These are phyloP conservation scores for Arnoldichthys spilopterus DNA, from an alignment of 2,797 vertebrate genomes.

Conservation along the genomic window DNA sequence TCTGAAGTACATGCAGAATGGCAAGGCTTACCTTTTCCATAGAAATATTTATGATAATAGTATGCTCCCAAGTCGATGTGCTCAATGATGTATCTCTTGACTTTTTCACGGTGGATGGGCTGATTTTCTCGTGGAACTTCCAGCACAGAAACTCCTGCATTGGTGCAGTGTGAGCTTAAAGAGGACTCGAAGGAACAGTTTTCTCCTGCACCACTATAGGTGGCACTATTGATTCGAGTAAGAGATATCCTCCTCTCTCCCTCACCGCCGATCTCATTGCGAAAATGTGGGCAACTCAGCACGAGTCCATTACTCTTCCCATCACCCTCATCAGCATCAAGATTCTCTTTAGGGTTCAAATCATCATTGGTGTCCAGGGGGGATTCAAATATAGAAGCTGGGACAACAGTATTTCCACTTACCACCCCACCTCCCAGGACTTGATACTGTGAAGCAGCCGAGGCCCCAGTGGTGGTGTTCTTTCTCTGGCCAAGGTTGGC, in stretches of 20 bases:
- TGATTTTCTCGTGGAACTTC: conserved; percentile 96
- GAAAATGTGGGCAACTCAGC: conserved; percentile 90
- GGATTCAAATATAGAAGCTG: conserved; percentile 82
- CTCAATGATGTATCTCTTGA: conserved; percentile 97
- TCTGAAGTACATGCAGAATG: not conserved
- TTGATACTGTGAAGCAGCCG: conserved; percentile 87
- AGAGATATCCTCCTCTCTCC: conserved; percentile 92
- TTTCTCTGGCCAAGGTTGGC: conserved; percentile 88
- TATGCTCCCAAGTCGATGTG: conserved; percentile 97
- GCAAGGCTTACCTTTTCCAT: conserved; percentile 89
- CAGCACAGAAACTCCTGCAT: conserved; percentile 94
- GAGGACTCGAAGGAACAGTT: conserved; percentile 95
- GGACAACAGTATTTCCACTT: conserved; percentile 60
- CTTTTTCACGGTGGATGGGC: conserved; percentile 95
- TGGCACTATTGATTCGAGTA: conserved; percentile 86
- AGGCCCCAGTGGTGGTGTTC: conserved; percentile 95
- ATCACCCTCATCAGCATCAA: conserved; percentile 92
- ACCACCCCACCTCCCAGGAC: conserved; percentile 55
- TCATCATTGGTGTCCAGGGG: conserved; percentile 93
- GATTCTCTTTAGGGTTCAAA: conserved; percentile 91
- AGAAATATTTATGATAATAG: conserved; percentile 98
- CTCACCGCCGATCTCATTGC: conserved; percentile 96
- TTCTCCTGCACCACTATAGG: conserved; percentile 83
- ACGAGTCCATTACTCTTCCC: conserved; percentile 92
- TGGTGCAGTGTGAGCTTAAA: conserved; percentile 97